Base-by-base conservation (phyloP, 2,113 vertebrate genomes). In the Caloenas nicobarica region DNA sequence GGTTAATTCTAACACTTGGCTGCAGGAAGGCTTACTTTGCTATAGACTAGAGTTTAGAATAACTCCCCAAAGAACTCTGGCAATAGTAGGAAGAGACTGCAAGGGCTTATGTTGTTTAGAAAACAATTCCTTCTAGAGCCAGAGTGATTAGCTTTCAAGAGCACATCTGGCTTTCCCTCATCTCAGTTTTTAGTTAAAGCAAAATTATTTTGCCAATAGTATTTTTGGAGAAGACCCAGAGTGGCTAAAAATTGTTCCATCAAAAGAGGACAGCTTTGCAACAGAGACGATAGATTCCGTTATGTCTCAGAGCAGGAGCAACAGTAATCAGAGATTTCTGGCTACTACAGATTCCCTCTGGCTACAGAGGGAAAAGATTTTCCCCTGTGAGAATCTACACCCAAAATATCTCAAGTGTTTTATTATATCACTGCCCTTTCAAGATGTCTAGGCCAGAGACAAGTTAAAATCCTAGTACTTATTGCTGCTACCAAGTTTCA, bases 1-100 rank as follows among this genome's bases (percentile, higher is more conserved):
- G 71, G 65, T 92, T 92, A 88, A 81, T 54, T 94, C 86, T 93
- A 86, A 73, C 70, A 54, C 38, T 97, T 96, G 95, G 93, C 93
- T 90, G 56, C 70, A 81, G 33, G 57, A 96, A 94, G 93, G 91
- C 79, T 93, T 95, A 81, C 71, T 91, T 93, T 94, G 82, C 90
- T 71, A 61, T 93, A 57, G 82, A 88, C 72, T 84, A 40, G 90
- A 83, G 71, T 88, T 95, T 74, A 94, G 90, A 96, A 74, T 83
- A 95, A 93, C 53, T 97, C 82, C 64, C 72, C 19, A 44, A 93
- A 95, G 88, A 90, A 72, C 68, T 74, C 56, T 16, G 1, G 79
- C 79, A 86, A 65, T 83, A 74, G 76, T 13, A 91, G 11, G 90
- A 74, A 61, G 57, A 66, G 84, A 87, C 91, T 94, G 76, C 24